These are phyloP conservation scores for Drosophila arizonae DNA, from an alignment of 1,140 invertebrate genomes.

Conservation along the genomic window DNA sequence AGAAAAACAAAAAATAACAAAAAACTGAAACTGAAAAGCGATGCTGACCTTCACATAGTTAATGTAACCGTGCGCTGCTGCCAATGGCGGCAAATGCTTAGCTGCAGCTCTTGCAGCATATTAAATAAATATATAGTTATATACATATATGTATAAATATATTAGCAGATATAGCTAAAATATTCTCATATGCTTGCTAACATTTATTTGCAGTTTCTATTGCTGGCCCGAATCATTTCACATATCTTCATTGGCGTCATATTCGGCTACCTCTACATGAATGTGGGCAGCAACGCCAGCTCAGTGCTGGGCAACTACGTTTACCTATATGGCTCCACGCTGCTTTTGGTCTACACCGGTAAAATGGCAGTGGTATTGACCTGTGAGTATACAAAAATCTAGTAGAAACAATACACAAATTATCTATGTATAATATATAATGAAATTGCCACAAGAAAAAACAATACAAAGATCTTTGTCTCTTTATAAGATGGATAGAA, in stretches of 20 bases:
- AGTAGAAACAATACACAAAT: too few relatives aligned
- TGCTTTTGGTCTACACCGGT: constrained; percentile 96
- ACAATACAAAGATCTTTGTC: too few relatives aligned
- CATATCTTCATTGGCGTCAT: constrained; percentile 93
- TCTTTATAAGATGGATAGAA: too few relatives aligned
- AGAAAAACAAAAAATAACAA: constrained; percentile 6
- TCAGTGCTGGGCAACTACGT: constrained; percentile 95
- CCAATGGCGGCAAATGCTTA: constrained; percentile 7
- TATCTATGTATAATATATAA: too few relatives aligned
- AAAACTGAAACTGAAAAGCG: neutral
- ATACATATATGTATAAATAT: neutral
- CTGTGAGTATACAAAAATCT: constrained; percentile 87
- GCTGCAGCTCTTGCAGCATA: constrained; percentile 10
- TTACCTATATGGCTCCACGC: constrained; percentile 94
- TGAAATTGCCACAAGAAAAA: too few relatives aligned
- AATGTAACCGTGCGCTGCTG: constrained; percentile 19
- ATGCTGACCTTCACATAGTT: constrained; percentile 46
- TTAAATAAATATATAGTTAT: neutral
- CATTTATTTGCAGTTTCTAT: constrained; percentile 85
- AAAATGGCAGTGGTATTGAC: constrained; percentile 98
- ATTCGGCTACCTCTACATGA: constrained; percentile 94
- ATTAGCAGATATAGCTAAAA: neutral
- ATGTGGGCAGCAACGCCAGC: constrained; percentile 92
- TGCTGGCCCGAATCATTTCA: constrained; percentile 89
- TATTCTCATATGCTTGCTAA: neutral